Percentiles rank a stretch among this genome's conserved stretches.
Evolutionary conservation across 2,113 vertebrate species (phyloP).

Genomic region (Trochalopteron elliotii): DNA sequence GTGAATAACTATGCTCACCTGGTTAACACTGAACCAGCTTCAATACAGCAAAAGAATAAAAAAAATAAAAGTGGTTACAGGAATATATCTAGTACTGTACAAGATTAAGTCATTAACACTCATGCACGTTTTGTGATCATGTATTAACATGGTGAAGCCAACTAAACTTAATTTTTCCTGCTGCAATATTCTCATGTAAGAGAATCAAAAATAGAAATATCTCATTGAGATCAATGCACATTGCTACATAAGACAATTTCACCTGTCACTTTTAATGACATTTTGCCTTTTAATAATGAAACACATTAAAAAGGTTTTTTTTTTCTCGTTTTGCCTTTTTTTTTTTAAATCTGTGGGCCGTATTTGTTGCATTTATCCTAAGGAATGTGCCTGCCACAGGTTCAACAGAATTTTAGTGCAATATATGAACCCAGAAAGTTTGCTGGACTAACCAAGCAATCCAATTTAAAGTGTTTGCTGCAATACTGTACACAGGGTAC

Average conservation of each 20-base stretch:
- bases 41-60: conserved; percentile 83
- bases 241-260: conserved; percentile 99
- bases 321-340: not conserved
- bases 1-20: conserved; percentile 82
- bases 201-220: conserved; percentile 99
- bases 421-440: conserved; percentile 91
- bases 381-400: conserved; percentile 93
- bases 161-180: conserved; percentile 89
- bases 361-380: conserved; percentile 94
- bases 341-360: conserved; percentile 77
- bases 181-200: conserved; percentile 99
- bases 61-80: conserved; percentile 90
- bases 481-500: conserved; percentile 76
- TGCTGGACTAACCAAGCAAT: conserved; percentile 82
- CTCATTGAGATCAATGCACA: conserved; percentile 99
- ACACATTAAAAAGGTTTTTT: conserved; percentile 83
- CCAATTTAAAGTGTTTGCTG: conserved; percentile 81
- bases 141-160: conserved; percentile 98
- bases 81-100: conserved; percentile 90
- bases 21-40: conserved; percentile 84
- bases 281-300: conserved; percentile 88
- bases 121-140: conserved; percentile 97
- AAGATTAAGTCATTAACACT: conserved; percentile 93
- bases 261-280: conserved; percentile 91
- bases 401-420: conserved; percentile 98